Evolutionary conservation across 2,888 invertebrate genomes (phyloP), one percentile per base, ranked within the genome.

Genomic region (Bellardia pandia): DNA sequence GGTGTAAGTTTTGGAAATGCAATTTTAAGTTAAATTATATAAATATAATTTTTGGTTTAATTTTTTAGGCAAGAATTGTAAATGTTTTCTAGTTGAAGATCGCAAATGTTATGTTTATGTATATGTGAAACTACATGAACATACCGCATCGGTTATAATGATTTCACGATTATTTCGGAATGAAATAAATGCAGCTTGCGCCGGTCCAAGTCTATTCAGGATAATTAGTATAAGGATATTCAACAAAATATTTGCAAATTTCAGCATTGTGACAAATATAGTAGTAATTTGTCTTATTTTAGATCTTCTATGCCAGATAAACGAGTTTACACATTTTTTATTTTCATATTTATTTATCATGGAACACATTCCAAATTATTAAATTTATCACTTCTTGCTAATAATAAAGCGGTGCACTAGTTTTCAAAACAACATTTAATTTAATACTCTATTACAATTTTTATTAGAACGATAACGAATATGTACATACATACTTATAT

Each of bases 81-180:
- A n/a, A n/a, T n/a, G n/a, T n/a, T n/a, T n/a, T n/a, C n/a, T n/a
- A n/a, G n/a, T n/a, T n/a, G n/a, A n/a, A n/a, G n/a, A n/a, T n/a
- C n/a, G n/a, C n/a, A n/a, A n/a, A n/a, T n/a, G n/a, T n/a, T n/a
- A n/a, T n/a, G n/a, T n/a, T n/a, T n/a, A n/a, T n/a, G n/a, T n/a
- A n/a, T n/a, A 23, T 30, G 1, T 30, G 1, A 58, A 23, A 30
- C 23, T 11, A 58, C 6, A 23, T 42, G 45, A 58, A 90, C 93
- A 87, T 93, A 93, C 93, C 93, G 93, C 93, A 90, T 93, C 93
- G 45, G 93, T 93, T 87, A 93, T 93, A 81, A 93, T 93, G 79
- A 93, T 92, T 89, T 93, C 93, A 82, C 93, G 92, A 76, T 90
- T 89, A 68, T 91, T 90, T 42, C 81, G 88, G 33, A 76, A 40